Base-by-base conservation (phyloP, 2,888 invertebrate genomes). In the Exephanes ischioxanthus region DNA sequence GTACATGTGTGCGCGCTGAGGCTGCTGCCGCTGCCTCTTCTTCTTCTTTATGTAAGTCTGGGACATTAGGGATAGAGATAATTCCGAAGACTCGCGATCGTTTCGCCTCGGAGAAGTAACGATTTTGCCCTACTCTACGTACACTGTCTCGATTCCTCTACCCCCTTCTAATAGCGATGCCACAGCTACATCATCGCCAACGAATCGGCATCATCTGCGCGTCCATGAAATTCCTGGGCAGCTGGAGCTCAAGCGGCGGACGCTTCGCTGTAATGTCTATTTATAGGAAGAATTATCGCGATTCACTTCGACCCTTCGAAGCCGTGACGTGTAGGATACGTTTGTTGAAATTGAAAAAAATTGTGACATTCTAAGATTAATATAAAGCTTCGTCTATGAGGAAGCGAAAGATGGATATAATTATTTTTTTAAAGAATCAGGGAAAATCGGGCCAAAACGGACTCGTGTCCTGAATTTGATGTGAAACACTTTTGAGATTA, bases 101-200 rank as follows among this genome's bases (percentile, higher is more conserved):
- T 80, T 80, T 75, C 45, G 70, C 73, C 30, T 61, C 55, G 66
- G 66, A 71, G 75, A 48, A 68, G 77, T 82, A 84, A 86, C 86
- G 79, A 84, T 84, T 82, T 82, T 82, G 80, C 86, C 84, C 84
- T 83, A 84, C 77, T 86, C 80, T 41, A 68, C 70, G 80, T 81
- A 75, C 58, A 45, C 45, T 71, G 73, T 76, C 76, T 81, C 53
- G 75, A 73, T 61, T 68, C 53, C 63, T 72, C 84, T 63, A 41
- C 53, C 78, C 63, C 71, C 55, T 61, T 61, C 45, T 55, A 53
- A 81, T 70, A 66, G 67, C 67, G 41, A 37, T 14, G 11, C 30
- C 75, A 75, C 48, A 55, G 67, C 30, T 33, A 51, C 58, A 51
- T 53, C 30, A 55, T 67, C 72, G 66, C 37, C 41, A 67, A 68